phyloP scores from a whole-genome alignment of 2,888 invertebrate genomes.

The Chloroclysta siterata region DNA sequence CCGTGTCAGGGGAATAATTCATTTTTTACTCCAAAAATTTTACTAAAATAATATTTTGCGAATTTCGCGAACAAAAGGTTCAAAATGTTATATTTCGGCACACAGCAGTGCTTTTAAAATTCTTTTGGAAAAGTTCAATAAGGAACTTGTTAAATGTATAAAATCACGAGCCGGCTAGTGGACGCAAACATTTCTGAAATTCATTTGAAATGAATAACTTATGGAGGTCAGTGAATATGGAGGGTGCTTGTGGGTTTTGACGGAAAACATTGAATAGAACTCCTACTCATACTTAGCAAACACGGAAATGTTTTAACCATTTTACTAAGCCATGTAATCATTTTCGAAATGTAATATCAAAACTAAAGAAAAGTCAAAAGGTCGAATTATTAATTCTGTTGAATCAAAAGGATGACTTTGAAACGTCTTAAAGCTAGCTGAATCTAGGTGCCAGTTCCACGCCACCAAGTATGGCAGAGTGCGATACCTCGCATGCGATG shows the following conservation, averaged over 20 bases:
- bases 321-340: not conserved
- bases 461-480: too few relatives aligned
- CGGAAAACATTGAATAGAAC: slow-evolving; percentile 21
- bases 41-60: not conserved
- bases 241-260: slow-evolving; percentile 7
- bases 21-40: too few relatives aligned
- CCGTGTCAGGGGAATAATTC: too few relatives aligned
- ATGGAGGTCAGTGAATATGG: slow-evolving; percentile 23
- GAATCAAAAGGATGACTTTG: too few relatives aligned
- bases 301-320: slow-evolving; percentile 20
- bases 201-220: slow-evolving; percentile 34
- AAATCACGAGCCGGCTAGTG: slow-evolving; percentile 11
- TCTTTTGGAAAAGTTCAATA: slow-evolving; percentile 7
- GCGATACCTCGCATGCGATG: too few relatives aligned
- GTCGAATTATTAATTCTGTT: too few relatives aligned
- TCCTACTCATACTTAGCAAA: slow-evolving; percentile 12
- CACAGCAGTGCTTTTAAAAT: not conserved
- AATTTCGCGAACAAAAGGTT: not conserved
- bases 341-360: not conserved
- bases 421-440: too few relatives aligned
- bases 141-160: slow-evolving; percentile 20
- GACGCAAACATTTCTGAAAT: slow-evolving; percentile 25
- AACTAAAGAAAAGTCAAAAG: too few relatives aligned
- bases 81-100: not conserved
- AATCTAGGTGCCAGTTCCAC: too few relatives aligned